These are phyloP conservation scores for Dasyprocta punctata DNA, from an alignment of 2,113 vertebrate species.

Conservation along the genomic window DNA sequence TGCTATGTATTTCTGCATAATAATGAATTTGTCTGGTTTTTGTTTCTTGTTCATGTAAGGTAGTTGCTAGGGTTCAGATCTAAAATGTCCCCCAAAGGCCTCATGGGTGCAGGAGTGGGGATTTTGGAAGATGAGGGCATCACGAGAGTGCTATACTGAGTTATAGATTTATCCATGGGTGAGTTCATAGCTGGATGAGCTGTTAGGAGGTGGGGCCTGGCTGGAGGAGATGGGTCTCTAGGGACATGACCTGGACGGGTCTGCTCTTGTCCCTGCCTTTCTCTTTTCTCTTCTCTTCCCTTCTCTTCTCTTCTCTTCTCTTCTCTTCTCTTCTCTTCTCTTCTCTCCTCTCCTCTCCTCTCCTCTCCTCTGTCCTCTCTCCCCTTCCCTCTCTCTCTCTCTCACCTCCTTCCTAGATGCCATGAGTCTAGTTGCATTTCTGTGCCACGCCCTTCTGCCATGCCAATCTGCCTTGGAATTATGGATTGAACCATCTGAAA, in stretches of 20 bases:
- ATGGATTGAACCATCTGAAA: background rate
- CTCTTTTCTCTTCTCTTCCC: background rate
- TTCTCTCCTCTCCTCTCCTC: background rate
- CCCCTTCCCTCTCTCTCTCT: background rate
- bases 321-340: background rate
- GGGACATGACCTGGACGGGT: background rate
- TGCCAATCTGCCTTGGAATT: background rate
- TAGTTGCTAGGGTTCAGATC: background rate
- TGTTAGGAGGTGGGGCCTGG: background rate
- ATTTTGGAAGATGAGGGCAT: background rate
- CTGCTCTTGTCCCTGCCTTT: background rate
- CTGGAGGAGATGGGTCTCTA: background rate
- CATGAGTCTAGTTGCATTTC: background rate
- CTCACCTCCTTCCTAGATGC: background rate
- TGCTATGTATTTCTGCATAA: background rate
- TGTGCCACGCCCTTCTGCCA: background rate
- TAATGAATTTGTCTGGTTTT: background rate
- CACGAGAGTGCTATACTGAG: background rate
- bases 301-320: background rate
- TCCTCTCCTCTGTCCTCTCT: background rate
- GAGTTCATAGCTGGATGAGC: background rate
- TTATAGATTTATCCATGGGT: background rate
- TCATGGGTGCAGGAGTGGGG: background rate
- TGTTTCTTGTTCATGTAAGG: background rate
- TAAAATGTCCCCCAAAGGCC: background rate